These are phyloP conservation scores for Reticulitermes lucifugus DNA, from an alignment of 2,888 invertebrate species.

Conservation along the genomic window DNA sequence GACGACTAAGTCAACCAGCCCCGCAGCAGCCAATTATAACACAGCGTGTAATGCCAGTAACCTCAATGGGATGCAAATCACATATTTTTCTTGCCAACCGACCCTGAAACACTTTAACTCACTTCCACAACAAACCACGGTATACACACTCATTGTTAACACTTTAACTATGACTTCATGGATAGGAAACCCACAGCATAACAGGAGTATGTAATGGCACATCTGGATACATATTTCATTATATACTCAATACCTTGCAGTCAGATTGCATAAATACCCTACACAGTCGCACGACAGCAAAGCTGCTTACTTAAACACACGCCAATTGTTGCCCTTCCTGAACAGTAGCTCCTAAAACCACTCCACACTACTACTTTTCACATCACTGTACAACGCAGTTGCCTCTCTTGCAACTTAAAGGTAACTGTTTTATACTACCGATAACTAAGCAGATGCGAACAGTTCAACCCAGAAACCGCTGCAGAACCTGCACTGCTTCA, in stretches of 20 bases:
- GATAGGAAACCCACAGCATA: background rate
- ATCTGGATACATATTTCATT: no score
- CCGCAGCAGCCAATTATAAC: background rate
- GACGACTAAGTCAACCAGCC: slow-evolving; percentile 19
- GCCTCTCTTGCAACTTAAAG: background rate
- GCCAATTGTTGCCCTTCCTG: background rate
- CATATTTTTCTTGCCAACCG: background rate
- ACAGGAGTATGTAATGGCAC: no score
- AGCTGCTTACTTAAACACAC: background rate
- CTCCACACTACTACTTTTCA: no score
- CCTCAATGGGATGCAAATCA: background rate
- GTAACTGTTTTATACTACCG: background rate
- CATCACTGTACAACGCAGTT: background rate
- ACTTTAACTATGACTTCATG: background rate
- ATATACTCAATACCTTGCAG: no score
- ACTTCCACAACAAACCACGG: background rate
- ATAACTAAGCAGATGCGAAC: background rate
- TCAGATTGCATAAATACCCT: no score
- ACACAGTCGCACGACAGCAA: no score
- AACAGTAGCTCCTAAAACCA: no score
- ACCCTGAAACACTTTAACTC: background rate
- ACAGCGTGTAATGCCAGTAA: background rate
- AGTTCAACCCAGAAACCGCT: no score
- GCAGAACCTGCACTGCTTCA: no score
- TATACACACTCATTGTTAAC: background rate